Evolutionary conservation across 2,113 vertebrate genomes (phyloP), one percentile per base, ranked within the genome.

Genomic region (Muntiacus muntjak): DNA sequence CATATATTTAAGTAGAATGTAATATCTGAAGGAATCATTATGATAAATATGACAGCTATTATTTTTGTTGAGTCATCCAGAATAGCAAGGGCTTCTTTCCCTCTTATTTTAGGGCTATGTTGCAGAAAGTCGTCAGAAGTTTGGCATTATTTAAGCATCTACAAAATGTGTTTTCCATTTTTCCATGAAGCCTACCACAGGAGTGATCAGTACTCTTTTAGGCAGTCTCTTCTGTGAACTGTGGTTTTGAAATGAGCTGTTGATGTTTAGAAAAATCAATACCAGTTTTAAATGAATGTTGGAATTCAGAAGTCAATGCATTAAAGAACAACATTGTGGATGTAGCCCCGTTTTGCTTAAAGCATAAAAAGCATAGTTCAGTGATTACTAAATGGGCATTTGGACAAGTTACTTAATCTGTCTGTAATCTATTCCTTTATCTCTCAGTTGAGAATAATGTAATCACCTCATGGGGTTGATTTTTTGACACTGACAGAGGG

Each of bases 221-320:
- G 36, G 81, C 62, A 67, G 3, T 81, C n/a, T 95, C 40, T 52
- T 30, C 40, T 52, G 45, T 88, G 58, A 94, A 95, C 52, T 25
- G 21, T 94, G 76, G 33, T 88, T 97, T 95, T 94, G 52, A 96
- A 95, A 76, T 94, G 74, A 96, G n/a, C 88, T 57, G 76, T 26
- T 91, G 82, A 91, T 71, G 26, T 93, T 96, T 93, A 95, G 52
- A 88, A 96, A 93, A 94, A 85, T 88, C 82, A 96, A 36, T 95
- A 64, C 64, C 97, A 93, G 45, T 87, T 98, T 96, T 85, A 90
- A 96, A 71, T 93, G 30, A 86, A 94, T 71, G 64, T 25, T 76
- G 43, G 71, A 92, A 93, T 60, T 89, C 43, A 94, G 91, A 96
- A 87, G 25, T 86, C 94, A 94, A 57, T 95, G 64, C 94, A 85